Evolutionary conservation across 2,888 invertebrate genomes (phyloP), one percentile per base, ranked within the genome.

Genomic region (Tenthredo mesomela): DNA sequence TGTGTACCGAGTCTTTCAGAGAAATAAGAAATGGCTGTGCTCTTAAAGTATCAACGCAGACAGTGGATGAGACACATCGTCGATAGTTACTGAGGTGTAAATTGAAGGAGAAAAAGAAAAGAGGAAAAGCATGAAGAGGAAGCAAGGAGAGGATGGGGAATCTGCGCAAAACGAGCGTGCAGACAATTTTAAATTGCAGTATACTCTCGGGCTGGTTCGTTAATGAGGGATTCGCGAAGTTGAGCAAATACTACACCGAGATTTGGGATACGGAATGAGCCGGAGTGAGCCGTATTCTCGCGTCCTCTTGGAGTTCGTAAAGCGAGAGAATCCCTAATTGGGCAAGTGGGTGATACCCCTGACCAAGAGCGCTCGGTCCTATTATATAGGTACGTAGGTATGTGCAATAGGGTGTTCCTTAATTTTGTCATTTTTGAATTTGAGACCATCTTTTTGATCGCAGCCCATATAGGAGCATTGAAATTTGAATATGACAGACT

Each of bases 301-400:
- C 71, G n/a, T 40, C 71, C 71, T 71, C 43, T 71, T 71, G 43
- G 40, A 71, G 43, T 71, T 40, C 21, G 71, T 21, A 40, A 71
- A 71, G 71, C 40, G 71, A 10, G 71, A 18, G 25, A 25, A 43
- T 43, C 40, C 73, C 73, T 47, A 73, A 73, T 73, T 73, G 47
- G 40, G 43, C 47, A 25, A 40, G 70, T 40, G 33, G 70, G 33
- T 37, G 33, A 40, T 71, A 29, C 33, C 37, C 18, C 18, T 12
- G 18, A 10, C 6, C 18, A 67, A 67, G 67, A 37, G 37, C 9
- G 7, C 9, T 33, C 21, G n/a, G 58, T 58, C n/a, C n/a, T n/a
- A n/a, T n/a, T n/a, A n/a, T n/a, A n/a, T n/a, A n/a, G n/a, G 21
- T 58, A n/a, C 3, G 4, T 43, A 40, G 0, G 9, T 4, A 54